These are phyloP conservation scores for Lepidurus couesii DNA, from an alignment of 1,140 invertebrate species.

Conservation along the genomic window DNA sequence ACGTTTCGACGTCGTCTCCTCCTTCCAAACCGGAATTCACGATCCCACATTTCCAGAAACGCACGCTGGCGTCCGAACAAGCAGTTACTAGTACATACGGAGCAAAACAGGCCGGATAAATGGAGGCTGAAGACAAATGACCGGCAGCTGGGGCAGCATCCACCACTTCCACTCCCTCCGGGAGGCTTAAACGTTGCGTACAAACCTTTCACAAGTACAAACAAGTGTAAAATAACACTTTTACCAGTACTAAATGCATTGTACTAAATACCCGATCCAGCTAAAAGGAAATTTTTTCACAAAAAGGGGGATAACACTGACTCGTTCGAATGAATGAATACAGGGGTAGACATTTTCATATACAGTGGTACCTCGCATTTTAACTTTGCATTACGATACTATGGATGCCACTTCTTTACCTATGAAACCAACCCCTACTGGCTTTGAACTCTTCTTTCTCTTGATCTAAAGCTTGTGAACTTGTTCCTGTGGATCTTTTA, in stretches of 20 bases:
- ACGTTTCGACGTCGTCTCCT: constrained; percentile 43
- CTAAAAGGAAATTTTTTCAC: no score
- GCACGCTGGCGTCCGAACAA: constrained; percentile 76
- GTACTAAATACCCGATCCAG: no score
- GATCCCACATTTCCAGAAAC: constrained; percentile 76
- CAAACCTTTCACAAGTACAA: constrained; percentile 54
- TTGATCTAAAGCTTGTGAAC: no score
- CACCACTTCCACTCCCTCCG: constrained; percentile 82
- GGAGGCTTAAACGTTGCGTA: constrained; percentile 75
- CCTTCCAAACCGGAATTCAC: constrained; percentile 47
- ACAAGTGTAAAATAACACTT: neutral
- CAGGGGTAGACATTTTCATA: no score
- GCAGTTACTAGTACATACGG: constrained; percentile 93
- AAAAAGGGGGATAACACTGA: no score
- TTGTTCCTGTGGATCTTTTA: no score
- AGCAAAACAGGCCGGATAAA: constrained; percentile 95
- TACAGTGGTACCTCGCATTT: no score
- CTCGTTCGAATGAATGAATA: no score
- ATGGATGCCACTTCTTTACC: no score
- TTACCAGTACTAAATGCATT: neutral
- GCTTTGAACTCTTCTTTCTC: no score
- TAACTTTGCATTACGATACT: no score
- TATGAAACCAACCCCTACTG: no score
- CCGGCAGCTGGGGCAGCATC: constrained; percentile 89
- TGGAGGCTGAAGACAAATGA: constrained; percentile 86